Base-by-base conservation (phyloP, 2,888 invertebrate species). In the Tipula vernalis region DNA sequence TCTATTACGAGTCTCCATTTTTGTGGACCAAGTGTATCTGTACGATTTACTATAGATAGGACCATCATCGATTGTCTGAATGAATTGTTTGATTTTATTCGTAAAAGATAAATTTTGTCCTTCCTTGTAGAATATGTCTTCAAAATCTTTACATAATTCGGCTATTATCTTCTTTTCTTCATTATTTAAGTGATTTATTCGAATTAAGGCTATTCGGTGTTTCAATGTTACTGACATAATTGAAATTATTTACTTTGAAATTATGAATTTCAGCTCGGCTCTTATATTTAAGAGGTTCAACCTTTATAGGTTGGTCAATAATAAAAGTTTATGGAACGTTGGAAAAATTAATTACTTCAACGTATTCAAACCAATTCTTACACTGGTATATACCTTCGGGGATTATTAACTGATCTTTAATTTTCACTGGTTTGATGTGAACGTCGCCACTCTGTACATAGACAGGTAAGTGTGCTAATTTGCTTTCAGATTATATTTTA, bases 261-360 rank as follows among this genome's bases (percentile, higher is more conserved):
- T 51, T 51, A 13, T n/a, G n/a, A 2, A 51, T n/a, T 51, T n/a
- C 51, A 6, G 51, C 2, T n/a, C 5, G 3, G 2, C 3, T n/a
- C 13, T 51, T 51, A 42, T 42, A 8, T 42, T 42, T 42, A 8
- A 42, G 10, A 42, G 10, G 84, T 36, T 86, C 10, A 41, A 71
- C 87, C 51, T 87, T 85, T 18, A 87, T 85, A 13, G 88, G 88
- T 85, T 87, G 87, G 39, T 88, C 87, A 12, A 87, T 36, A 18
- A 87, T 1, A 42, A 88, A 87, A 0, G 41, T 85, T 85, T 87
- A 86, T 15, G 86, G 0, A 6, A 4, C 57, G 28, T 87, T 84
- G 13, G 41, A 86, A 0, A 36, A 86, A 85, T 88, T 88, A 18
- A 86, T 83, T 8, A 88, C 86, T 28, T 88, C 88, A 12, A 88